Evolutionary conservation across 2,797 vertebrate genomes (phyloP).

Genomic region (Amphiprion clarkii): DNA sequence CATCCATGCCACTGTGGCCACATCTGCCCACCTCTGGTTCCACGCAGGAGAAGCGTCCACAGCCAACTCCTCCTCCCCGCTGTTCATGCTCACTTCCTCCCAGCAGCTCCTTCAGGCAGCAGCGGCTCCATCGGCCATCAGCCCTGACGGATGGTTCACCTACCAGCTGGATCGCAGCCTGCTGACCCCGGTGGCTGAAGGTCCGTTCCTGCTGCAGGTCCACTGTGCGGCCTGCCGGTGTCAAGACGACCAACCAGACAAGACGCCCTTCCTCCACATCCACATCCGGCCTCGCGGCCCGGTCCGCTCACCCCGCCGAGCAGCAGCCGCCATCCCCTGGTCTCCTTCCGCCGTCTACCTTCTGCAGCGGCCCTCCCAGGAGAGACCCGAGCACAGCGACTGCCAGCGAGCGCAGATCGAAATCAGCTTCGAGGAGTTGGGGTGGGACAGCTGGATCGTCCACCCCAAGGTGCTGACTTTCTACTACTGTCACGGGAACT

Average conservation of each 20-base stretch:
- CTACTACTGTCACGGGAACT: conserved; percentile 93
- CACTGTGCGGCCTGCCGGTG: conserved; percentile 86
- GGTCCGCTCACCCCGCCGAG: conserved; percentile 75
- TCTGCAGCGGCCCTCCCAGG: conserved; percentile 87
- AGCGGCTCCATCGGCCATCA: conserved; percentile 56
- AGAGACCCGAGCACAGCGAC: conserved; percentile 74
- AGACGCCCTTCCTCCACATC: conserved; percentile 90
- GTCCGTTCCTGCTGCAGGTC: conserved; percentile 87
- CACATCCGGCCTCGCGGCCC: conserved; percentile 63
- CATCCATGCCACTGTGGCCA: conserved; percentile 79
- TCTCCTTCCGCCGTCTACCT: conserved; percentile 85
- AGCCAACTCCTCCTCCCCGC: conserved; percentile 46
- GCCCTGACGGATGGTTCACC: conserved; percentile 85
- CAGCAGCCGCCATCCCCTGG: conserved; percentile 84
- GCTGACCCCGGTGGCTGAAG: conserved; percentile 75
- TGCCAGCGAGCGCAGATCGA: conserved; percentile 89
- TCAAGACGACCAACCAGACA: conserved; percentile 71
- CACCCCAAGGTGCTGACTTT: conserved; percentile 91
- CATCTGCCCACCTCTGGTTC: conserved; percentile 93
- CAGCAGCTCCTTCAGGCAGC: conserved; percentile 73
- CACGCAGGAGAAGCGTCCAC: conserved; percentile 76
- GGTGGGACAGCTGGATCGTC: conserved; percentile 96
- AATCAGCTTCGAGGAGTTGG: conserved; percentile 93
- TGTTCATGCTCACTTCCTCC: conserved; percentile 68
- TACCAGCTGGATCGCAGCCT: conserved; percentile 78